Conservation (phyloP, 37 sponge, comb jelly and placozoan species). For the Axinella damicornis region DNA sequence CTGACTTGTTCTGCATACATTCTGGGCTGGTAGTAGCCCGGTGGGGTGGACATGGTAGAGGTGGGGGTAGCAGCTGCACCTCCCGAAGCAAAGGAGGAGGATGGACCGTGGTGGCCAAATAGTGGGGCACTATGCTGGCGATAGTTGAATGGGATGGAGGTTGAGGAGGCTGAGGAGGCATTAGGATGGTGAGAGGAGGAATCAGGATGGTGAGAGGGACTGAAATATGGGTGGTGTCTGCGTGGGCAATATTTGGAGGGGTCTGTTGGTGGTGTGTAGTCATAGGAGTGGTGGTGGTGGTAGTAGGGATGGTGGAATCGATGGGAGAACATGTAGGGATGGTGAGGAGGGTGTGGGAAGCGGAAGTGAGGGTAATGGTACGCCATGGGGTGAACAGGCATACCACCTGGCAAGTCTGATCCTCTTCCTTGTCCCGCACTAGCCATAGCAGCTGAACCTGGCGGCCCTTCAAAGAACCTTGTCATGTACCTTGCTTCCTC, state of each 20-base stretch:
- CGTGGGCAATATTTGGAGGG: neutral
- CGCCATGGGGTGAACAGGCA: neutral
- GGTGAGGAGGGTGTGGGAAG: neutral
- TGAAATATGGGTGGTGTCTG: neutral
- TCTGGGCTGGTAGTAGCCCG: too few relatives aligned
- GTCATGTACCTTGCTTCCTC: neutral
- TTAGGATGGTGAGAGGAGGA: neutral
- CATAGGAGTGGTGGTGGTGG: neutral
- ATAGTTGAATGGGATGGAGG: neutral
- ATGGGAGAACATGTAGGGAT: neutral
- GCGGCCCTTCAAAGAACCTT: neutral
- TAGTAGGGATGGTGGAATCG: too few relatives aligned
- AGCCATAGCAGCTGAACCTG: neutral
- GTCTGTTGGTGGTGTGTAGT: neutral
- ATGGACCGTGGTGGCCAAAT: neutral
- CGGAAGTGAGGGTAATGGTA: neutral
- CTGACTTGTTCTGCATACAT: slow-evolving; percentile 12
- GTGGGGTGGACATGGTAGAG: too few relatives aligned
- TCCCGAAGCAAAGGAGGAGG: neutral
- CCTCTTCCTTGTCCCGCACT: neutral
- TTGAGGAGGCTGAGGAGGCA: neutral
- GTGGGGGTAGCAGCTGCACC: too few relatives aligned
- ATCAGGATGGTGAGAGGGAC: neutral
- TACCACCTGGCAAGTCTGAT: neutral
- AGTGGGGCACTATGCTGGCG: neutral